Base-by-base conservation (phyloP, 1,140 invertebrate species). In the Nasonia vitripennis region DNA sequence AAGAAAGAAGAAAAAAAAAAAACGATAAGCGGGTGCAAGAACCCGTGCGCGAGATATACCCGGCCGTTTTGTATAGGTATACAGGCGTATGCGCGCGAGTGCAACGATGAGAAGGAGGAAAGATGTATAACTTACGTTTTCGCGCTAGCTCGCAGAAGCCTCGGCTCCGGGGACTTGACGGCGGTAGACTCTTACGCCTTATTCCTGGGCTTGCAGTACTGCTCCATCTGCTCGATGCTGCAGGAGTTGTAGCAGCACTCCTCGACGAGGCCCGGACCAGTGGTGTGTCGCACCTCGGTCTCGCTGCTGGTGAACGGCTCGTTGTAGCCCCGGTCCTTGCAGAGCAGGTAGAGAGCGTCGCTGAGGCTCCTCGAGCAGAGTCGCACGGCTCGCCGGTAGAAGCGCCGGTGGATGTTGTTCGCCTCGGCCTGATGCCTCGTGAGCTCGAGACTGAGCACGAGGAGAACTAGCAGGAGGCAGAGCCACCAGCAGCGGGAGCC, bases 161-260 rank as follows among this genome's bases (percentile, higher is more conserved):
- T 45, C 7, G 41, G 6, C 6, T 10, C 41, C 41, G 41, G 41
- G 10, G 11, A 45, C 27, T 27, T 2, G 27, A 1, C 27, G 41
- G 0, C 41, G 41, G 1, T 1, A 7, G 5, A 10, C 1, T 17
- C 9, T 17, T 62, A 62, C 17, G 68, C 11, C 27, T 71, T 71
- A 11, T 45, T 10, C 51, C 84, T 9, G 14, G 89, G 90, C 79
- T 90, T 92, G 89, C 91, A 92, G 83, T 92, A 92, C 70, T 88
- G 87, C 41, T 91, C 87, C 20, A 92, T 89, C 78, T 91, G 90
- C 14, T 89, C 83, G 23, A 87, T 86, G 34, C 84, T 90, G 83
- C 91, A 92, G 45, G 87, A 62, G 23, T 88, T 88, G 48, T 91
- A 88, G 83, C 91, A 92, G 86, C 91, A 92, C 82, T 92, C 91